Base-by-base conservation (phyloP, 2,888 invertebrate species). In the Dasypogon diadema region DNA sequence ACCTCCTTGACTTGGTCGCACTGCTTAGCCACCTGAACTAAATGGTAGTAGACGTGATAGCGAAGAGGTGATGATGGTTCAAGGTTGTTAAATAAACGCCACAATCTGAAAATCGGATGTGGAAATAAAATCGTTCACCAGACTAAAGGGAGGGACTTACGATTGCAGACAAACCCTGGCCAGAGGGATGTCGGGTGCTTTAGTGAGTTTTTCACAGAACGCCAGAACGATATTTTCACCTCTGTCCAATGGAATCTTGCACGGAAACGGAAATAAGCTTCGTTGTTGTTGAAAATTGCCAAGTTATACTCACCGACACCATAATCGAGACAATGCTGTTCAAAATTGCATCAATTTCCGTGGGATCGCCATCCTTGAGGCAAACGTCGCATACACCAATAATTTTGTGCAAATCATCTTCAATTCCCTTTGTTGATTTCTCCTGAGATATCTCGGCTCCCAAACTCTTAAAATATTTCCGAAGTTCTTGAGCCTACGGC, bases 271-370 rank as follows among this genome's bases (percentile, higher is more conserved):
- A 81, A 81, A 72, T 16, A 2, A 30, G 26, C 56, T 56, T 65
- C 6, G 48, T 21, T 73, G 10, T 73, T 63, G 22, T 70, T 51
- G 26, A 5, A 34, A 4, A 63, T 34, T 42, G 16, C 16, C 2
- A 54, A 42, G 4, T 63, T 30, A 5, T 30, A 87, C 88, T 88
- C 87, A 94, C 94, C 81, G 93, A 90, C 77, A 98, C 94, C 90
- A 98, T 92, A 80, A 99, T 94, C 4, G 98, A 98, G 2, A 98
- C 97, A 86, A 99, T 96, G 84, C 98, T 97, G 87, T 98, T 98
- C 10, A 99, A 89, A 73, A 97, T 93, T 81, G 93, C 93, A 88
- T 98, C 98, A 81, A 97, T 93, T 84, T 98, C 97, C 14, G 88
- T 84, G 84, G 96, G 96, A 83, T 92, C 93, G 6, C 95, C 95